Conservation (phyloP, 2,113 vertebrate genomes). For the Callopanchax toddi region DNA sequence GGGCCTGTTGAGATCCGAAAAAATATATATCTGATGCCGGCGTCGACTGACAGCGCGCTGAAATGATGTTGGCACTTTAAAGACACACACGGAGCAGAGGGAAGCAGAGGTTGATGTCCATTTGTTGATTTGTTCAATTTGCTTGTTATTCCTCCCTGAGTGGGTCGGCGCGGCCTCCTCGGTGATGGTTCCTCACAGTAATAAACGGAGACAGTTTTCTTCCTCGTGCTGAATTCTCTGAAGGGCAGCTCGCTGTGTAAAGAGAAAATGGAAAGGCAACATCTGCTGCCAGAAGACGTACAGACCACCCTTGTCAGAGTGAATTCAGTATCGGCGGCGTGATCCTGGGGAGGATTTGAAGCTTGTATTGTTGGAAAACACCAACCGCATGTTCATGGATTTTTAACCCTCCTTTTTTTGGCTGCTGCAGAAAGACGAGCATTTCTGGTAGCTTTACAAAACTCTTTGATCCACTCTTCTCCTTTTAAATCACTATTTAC, state of each 20-base stretch:
- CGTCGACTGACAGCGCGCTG: slow-evolving; percentile 6
- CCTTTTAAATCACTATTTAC: slow-evolving; percentile 18
- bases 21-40: slow-evolving; percentile 8
- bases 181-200: slow-evolving; percentile 42
- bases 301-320: slow-evolving; percentile 57
- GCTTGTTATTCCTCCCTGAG: slow-evolving; percentile 63
- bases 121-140: slow-evolving; percentile 63
- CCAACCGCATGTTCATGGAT: slow-evolving; percentile 32
- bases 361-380: slow-evolving; percentile 45
- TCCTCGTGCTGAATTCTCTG: slow-evolving; percentile 40
- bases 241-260: slow-evolving; percentile 39
- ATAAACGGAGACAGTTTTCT: slow-evolving; percentile 63
- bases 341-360: slow-evolving; percentile 31
- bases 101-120: slow-evolving; percentile 30
- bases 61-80: slow-evolving; percentile 17
- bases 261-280: slow-evolving; percentile 47
- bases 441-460: slow-evolving; percentile 44
- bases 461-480: slow-evolving; percentile 27
- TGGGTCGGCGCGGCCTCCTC: slow-evolving; percentile 43
- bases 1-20: slow-evolving; percentile 23
- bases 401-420: not conserved
- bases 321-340: slow-evolving; percentile 49
- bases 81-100: slow-evolving; percentile 2
- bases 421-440: slow-evolving; percentile 53
- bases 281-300: slow-evolving; percentile 44